Evolutionary conservation across 2,888 invertebrate species (phyloP), one percentile per base, ranked within the genome.

Genomic region (Noctuana brunneofusca): DNA sequence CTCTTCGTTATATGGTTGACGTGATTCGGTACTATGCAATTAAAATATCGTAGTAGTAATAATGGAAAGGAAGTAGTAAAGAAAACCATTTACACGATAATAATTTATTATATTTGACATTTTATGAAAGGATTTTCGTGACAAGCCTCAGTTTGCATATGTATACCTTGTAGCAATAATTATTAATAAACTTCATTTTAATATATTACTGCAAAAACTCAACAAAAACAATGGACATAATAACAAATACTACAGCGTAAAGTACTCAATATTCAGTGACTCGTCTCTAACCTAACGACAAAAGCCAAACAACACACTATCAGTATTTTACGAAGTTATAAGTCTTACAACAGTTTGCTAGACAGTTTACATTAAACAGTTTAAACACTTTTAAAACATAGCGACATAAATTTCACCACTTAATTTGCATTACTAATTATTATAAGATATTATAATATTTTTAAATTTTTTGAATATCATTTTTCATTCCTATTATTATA

Each of bases 91-190:
- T 71, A 69, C 72, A 79, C 79, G 78, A 82, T 89, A 87, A 84
- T 87, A 80, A 86, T 90, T 88, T 90, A 91, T 89, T 89, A 89
- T 87, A 89, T 89, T 89, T 89, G 87, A 89, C 86, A 89, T 88
- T 87, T 89, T 83, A 84, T 88, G 83, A 89, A 89, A 87, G 87
- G 86, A 83, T 88, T 86, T 83, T 78, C 74, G 86, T 91, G 90
- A 89, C 84, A 91, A 91, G 90, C 90, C 83, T 89, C 88, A 79
- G 82, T 85, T 87, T 88, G 87, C 87, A 80, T 89, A 87, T 85
- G 80, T 83, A 79, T 81, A 83, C 78, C 79, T 86, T 83, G 88
- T 89, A 87, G 88, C 87, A 84, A 84, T 88, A 83, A 83, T 60
- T 82, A 81, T 81, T 76, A 73, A 84, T 89, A 88, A 87, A 88